A percentile compares a stretch with the other conserved stretches of the same genome.
Conservation (phyloP, 2,113 vertebrate species). For the Alligator sinensis region DNA sequence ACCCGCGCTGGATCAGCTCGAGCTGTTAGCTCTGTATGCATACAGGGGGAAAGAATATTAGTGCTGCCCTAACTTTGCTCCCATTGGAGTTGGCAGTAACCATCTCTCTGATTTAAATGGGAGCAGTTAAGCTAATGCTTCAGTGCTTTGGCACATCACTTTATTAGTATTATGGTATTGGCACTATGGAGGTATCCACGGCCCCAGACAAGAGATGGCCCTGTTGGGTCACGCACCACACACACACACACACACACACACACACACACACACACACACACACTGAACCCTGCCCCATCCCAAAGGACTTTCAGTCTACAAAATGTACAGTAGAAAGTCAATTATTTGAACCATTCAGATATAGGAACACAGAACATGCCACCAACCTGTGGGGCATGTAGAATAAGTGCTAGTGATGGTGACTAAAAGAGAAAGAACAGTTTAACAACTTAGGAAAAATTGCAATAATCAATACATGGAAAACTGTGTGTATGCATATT, state of each 20-base stretch:
- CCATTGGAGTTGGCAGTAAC: background rate
- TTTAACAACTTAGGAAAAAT: too few species aligned
- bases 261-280: too few species aligned
- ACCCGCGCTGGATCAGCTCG: background rate
- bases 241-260: background rate
- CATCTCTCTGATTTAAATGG: background rate
- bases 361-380: too few species aligned
- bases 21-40: background rate
- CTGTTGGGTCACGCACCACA: background rate
- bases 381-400: too few species aligned
- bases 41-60: background rate
- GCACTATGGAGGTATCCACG: background rate
- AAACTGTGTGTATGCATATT: too few species aligned
- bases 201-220: background rate
- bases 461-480: too few species aligned
- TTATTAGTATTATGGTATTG: background rate
- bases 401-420: too few species aligned
- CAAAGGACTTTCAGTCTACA: too few species aligned
- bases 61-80: background rate
- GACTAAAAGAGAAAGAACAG: too few species aligned
- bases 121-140: background rate
- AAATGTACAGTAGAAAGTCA: too few species aligned
- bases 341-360: too few species aligned
- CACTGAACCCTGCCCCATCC: too few species aligned
- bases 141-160: background rate